Evolutionary conservation across 2,113 vertebrate genomes (phyloP), one percentile per base, ranked within the genome.

Genomic region (Paralichthys olivaceus): DNA sequence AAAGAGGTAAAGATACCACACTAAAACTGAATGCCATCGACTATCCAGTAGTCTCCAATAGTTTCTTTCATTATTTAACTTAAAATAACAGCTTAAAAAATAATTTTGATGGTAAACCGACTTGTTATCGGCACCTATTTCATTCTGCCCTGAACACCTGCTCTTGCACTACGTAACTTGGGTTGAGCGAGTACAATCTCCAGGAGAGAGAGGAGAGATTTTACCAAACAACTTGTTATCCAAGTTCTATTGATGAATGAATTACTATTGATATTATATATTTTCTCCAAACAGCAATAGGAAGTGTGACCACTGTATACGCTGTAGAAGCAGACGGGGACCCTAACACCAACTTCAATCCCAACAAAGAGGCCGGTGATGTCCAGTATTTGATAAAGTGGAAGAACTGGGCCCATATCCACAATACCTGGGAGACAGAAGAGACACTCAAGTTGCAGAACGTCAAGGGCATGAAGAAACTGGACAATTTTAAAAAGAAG

Each of bases 391-490:
- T 99, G 86, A 98, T 99, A 79, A 99, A 99, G 89, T 99, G 98
- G 98, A 99, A 99, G 91, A 97, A 97, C 22, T 99, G 98, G 98
- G 99, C 98, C 4, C 97, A 98, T 85, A 99, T 99, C 81, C 98
- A 99, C 83, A 99, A 99, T 40, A 99, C 98, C 1, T 99, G 97
- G 98, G 98, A 99, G 90, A 99, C 96, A 0, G 98, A 99, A 79
- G 98, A 99, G 75, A 97, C 96, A 0, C 94, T 99, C 32, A 98
- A 99, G 71, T 93, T 96, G 54, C 98, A 99, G 90, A 99, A 99
- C 58, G 98, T 98, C 79, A 98, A 95, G 90, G 98, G 98, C 87
- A 99, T 99, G 98, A 99, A 99, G 92, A 99, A 99, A 85, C 89
- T 99, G 77, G 98, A 99, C 88, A 99, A 99, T 70, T 99, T 98